Evolutionary conservation across 2,797 vertebrate genomes (phyloP).

Genomic region (Coendou prehensilis): DNA sequence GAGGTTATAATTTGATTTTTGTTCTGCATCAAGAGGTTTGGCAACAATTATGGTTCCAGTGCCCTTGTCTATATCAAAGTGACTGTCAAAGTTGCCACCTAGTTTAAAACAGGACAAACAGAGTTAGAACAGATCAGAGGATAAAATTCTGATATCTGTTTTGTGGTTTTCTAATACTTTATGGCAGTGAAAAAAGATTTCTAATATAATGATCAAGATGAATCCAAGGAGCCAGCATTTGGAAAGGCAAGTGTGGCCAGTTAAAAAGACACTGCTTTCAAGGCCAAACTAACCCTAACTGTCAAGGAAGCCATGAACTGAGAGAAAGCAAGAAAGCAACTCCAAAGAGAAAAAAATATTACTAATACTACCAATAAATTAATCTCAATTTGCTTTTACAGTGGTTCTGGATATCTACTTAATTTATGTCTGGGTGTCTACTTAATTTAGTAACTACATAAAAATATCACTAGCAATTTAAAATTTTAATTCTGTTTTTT

Average conservation of each 20-base stretch:
- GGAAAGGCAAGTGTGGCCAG: neutral
- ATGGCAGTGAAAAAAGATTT: slow-evolving; percentile 65
- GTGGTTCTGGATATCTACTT: slow-evolving; percentile 66
- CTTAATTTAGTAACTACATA: slow-evolving; percentile 63
- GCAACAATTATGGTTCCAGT: slow-evolving; percentile 97
- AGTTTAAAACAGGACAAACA: slow-evolving; percentile 87
- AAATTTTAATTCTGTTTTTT: neutral
- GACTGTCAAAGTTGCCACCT: slow-evolving; percentile 99
- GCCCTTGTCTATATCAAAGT: slow-evolving; percentile 98
- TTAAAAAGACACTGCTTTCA: neutral
- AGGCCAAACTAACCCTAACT: neutral
- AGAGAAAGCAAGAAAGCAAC: neutral
- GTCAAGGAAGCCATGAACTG: neutral
- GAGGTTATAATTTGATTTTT: slow-evolving; percentile 98
- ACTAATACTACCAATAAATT: slow-evolving; percentile 15
- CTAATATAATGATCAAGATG: neutral
- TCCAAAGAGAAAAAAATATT: neutral
- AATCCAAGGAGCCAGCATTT: neutral
- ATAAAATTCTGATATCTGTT: neutral
- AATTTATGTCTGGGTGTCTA: slow-evolving; percentile 60
- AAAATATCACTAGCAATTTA: slow-evolving; percentile 63
- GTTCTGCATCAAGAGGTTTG: slow-evolving; percentile 96
- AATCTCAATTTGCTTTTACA: slow-evolving; percentile 40
- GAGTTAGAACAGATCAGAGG: slow-evolving; percentile 81
- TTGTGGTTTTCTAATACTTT: slow-evolving; percentile 76